phyloP scores from a whole-genome alignment of 2,888 invertebrate genomes.

The Carterocephalus palaemon region DNA sequence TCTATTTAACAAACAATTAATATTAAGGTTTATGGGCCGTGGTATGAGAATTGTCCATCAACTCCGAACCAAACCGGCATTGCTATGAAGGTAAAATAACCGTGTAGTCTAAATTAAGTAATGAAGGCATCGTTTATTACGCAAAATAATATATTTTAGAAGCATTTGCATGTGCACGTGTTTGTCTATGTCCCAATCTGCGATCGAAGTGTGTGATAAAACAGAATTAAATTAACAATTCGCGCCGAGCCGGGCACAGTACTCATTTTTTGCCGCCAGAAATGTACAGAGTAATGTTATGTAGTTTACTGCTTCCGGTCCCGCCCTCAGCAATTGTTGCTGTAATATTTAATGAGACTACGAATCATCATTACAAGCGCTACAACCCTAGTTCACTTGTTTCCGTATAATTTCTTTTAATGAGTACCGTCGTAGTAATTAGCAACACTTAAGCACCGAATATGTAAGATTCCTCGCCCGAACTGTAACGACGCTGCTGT shows the following conservation, averaged over 20 bases:
- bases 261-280: too few species aligned
- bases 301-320: slow-evolving; percentile 9
- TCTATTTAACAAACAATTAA: too few species aligned
- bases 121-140: too few species aligned
- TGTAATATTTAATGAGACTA: slow-evolving; percentile 15
- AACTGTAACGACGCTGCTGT: too few species aligned
- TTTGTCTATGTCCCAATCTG: background rate
- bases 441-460: slow-evolving; percentile 10
- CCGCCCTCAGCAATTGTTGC: slow-evolving; percentile 10
- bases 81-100: too few species aligned
- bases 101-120: too few species aligned
- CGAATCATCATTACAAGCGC: slow-evolving; percentile 9
- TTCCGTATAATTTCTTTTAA: slow-evolving; percentile 4
- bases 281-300: too few species aligned
- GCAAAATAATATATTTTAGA: slow-evolving; percentile 1
- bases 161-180: slow-evolving; percentile 6
- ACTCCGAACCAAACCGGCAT: too few species aligned
- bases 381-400: background rate
- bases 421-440: slow-evolving; percentile 17
- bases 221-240: background rate
- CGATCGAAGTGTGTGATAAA: slow-evolving; percentile 1
- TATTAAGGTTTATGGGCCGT: too few species aligned
- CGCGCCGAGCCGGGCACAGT: too few species aligned
- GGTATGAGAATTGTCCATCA: too few species aligned
- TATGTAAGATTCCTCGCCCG: too few species aligned